phyloP scores from a whole-genome alignment of 2,113 vertebrate species.

The Orientallactaga bullata region DNA sequence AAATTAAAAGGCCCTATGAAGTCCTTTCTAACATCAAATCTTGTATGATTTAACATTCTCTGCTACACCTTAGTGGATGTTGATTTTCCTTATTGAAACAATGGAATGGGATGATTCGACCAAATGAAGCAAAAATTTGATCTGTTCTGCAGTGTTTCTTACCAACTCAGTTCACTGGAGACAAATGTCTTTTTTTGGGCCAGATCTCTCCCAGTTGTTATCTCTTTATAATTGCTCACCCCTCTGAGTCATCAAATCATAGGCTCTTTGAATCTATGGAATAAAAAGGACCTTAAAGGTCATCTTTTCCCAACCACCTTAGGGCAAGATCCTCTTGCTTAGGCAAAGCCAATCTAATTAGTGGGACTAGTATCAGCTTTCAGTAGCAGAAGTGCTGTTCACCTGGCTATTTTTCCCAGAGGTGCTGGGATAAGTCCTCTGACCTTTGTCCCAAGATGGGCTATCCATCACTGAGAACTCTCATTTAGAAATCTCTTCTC shows the following conservation, averaged over 20 bases:
- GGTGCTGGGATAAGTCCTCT: not conserved
- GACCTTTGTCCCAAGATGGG: not conserved
- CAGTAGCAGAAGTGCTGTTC: not conserved
- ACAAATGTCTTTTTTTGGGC: conserved; percentile 55
- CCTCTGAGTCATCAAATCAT: conserved; percentile 70
- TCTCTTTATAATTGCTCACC: conserved; percentile 49
- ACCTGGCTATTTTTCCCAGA: not conserved
- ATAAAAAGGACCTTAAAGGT: conserved; percentile 67
- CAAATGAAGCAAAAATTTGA: conserved; percentile 54
- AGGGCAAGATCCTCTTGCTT: conserved; percentile 4
- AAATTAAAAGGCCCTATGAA: conserved; percentile 38
- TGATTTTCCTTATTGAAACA: conserved; percentile 33
- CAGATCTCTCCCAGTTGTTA: conserved; percentile 37
- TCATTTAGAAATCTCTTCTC: not conserved
- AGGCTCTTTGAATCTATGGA: conserved; percentile 49
- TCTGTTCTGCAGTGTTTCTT: conserved; percentile 54
- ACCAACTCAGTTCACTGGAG: conserved; percentile 49
- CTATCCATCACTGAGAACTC: not conserved
- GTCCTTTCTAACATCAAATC: conserved; percentile 40
- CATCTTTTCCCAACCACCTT: conserved; percentile 31
- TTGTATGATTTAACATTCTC: not conserved
- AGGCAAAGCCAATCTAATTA: conserved; percentile 44
- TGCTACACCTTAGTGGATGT: conserved; percentile 31
- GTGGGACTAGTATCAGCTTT: conserved; percentile 12
- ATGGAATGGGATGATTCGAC: conserved; percentile 23